A percentile compares a stretch with the other conserved stretches of the same genome.
These are phyloP conservation scores for Prietella phreatophila DNA, from an alignment of 2,113 vertebrate genomes.

Conservation along the genomic window DNA sequence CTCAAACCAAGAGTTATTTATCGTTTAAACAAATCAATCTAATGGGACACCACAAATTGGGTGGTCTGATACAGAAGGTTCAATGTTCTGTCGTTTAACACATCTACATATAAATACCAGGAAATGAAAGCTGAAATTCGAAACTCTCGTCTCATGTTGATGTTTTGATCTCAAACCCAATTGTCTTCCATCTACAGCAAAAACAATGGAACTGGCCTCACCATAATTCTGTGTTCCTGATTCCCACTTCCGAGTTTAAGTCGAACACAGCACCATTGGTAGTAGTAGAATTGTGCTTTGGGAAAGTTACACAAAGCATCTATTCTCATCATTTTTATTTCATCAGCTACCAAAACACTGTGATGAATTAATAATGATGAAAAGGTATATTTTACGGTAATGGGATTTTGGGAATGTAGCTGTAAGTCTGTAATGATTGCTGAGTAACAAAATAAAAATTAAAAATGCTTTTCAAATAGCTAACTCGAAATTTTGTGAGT, in stretches of 20 bases:
- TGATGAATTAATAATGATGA: not conserved
- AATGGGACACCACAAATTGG: too few relatives aligned
- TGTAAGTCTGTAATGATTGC: not conserved
- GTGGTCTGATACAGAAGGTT: too few relatives aligned
- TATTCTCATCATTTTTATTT: not conserved
- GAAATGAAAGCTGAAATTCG: too few relatives aligned
- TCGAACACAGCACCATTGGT: not conserved
- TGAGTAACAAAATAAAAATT: not conserved
- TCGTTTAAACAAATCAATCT: too few relatives aligned
- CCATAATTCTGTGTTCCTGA: not conserved
- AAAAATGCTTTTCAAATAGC: not conserved
- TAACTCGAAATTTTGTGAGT: not conserved
- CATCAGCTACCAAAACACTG: not conserved
- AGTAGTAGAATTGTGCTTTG: not conserved
- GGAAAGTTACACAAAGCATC: not conserved
- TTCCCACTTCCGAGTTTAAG: not conserved
- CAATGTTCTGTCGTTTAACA: too few relatives aligned
- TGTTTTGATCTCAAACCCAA: too few relatives aligned
- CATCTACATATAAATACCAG: too few relatives aligned
- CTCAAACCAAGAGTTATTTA: too few relatives aligned
- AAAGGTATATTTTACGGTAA: not conserved
- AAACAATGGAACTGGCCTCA: too few relatives aligned
- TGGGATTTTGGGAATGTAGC: not conserved
- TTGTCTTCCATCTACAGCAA: too few relatives aligned
- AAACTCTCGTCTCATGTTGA: too few relatives aligned